These are phyloP conservation scores for Drosophila siamana DNA, from an alignment of 2,888 invertebrate genomes.

Conservation along the genomic window DNA sequence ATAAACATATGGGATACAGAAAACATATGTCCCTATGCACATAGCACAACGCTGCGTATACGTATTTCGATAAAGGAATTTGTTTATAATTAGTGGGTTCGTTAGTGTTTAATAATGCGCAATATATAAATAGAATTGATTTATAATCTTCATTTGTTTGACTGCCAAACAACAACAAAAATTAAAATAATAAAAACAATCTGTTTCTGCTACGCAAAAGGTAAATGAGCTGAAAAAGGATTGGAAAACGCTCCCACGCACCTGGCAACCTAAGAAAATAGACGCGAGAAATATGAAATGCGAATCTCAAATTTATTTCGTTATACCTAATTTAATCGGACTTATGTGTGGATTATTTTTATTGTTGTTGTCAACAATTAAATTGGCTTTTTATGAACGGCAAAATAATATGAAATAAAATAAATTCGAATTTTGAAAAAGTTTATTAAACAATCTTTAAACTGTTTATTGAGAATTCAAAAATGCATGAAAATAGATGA, in stretches of 20 bases:
- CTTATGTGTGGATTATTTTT: conserved; percentile 1
- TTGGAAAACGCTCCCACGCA: neutral
- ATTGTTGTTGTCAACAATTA: neutral
- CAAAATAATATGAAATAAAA: neutral
- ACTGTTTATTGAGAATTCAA: too few relatives aligned
- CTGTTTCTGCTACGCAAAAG: conserved; percentile 34
- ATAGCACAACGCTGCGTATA: neutral
- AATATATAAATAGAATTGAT: conserved; percentile 62
- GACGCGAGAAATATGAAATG: neutral
- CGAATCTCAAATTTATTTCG: neutral
- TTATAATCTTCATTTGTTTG: conserved; percentile 38
- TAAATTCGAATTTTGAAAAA: too few relatives aligned
- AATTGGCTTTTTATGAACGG: neutral
- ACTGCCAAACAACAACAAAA: conserved; percentile 45
- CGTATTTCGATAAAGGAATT: conserved; percentile 24
- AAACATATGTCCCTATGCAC: conserved; percentile 42
- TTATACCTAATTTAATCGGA: neutral
- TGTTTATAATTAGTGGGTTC: conserved; percentile 70
- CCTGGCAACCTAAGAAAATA: neutral
- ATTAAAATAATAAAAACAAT: neutral
- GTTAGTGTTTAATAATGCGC: conserved; percentile 48
- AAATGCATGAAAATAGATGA: too few relatives aligned
- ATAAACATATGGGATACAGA: conserved; percentile 60
- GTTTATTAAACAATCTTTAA: too few relatives aligned
- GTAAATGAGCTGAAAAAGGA: conserved; percentile 15